A percentile compares a stretch with the other conserved stretches of the same genome.
Evolutionary conservation across 2,113 vertebrate genomes (phyloP).

Genomic region (Syngnathus floridae): DNA sequence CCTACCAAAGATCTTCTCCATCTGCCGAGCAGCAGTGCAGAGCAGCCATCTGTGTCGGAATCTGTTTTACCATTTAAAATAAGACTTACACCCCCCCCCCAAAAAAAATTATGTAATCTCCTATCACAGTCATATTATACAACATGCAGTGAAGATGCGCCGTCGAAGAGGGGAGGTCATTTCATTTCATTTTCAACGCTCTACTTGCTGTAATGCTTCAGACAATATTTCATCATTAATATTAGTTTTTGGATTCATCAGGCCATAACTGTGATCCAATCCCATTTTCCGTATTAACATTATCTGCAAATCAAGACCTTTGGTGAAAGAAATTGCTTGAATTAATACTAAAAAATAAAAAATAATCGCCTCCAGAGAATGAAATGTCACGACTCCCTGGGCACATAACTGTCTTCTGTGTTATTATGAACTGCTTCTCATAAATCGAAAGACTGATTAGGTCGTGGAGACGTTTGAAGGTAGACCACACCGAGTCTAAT

Average conservation of each 20-base stretch:
- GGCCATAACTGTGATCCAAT: constrained; percentile 15
- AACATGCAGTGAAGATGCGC: constrained; percentile 13
- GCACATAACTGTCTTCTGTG: constrained; percentile 27
- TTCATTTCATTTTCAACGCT: constrained; percentile 38
- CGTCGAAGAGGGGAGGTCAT: constrained; percentile 15
- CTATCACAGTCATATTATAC: constrained; percentile 34
- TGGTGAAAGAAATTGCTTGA: constrained; percentile 5
- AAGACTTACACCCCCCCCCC: constrained; percentile 14
- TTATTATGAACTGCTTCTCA: constrained; percentile 23
- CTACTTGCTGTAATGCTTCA: constrained; percentile 22
- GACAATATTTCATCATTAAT: constrained; percentile 30
- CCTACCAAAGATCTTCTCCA: constrained; percentile 61
- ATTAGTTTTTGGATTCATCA: constrained; percentile 1
- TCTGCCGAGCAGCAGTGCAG: constrained; percentile 64
- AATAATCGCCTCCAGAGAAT: constrained; percentile 24
- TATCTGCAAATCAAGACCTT: constrained; percentile 12
- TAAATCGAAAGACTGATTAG: constrained; percentile 5
- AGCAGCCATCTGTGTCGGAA: constrained; percentile 65
- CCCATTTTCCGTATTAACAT: constrained; percentile 30
- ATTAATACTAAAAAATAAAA: constrained; percentile 21
- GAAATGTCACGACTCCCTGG: constrained; percentile 35
- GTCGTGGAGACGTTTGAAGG: background rate
- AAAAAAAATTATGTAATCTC: constrained; percentile 31
- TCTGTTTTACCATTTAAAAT: constrained; percentile 57
- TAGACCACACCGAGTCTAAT: background rate